Conservation (phyloP, 1,140 invertebrate genomes). For the Plutomurus gul region DNA sequence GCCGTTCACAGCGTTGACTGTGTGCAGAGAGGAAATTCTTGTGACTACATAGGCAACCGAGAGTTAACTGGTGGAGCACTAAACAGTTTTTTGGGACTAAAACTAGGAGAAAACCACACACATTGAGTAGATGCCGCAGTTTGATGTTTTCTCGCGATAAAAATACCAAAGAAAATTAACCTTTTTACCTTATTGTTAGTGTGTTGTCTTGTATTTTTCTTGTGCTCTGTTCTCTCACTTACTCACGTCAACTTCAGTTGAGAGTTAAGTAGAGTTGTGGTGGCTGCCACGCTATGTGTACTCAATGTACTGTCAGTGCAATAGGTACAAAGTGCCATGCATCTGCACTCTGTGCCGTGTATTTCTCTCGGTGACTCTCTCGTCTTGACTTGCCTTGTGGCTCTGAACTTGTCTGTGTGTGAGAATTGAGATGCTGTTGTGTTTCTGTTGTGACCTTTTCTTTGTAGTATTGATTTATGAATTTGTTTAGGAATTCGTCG, state of each 20-base stretch:
- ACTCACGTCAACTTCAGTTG: conserved; percentile 13
- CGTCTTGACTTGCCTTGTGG: conserved; percentile 7
- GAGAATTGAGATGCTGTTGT: conserved; percentile 32
- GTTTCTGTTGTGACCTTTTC: conserved; percentile 50
- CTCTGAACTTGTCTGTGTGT: not conserved
- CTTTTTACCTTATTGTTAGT: conserved; percentile 27
- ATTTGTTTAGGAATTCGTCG: conserved; percentile 54
- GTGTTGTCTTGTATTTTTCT: conserved; percentile 4
- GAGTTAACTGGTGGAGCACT: not conserved
- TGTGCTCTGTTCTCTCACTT: conserved; percentile 13
- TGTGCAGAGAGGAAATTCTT: not conserved
- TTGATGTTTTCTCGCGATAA: conserved; percentile 32
- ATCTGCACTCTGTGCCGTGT: not conserved
- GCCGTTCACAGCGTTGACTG: not conserved
- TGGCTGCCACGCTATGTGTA: too few relatives aligned
- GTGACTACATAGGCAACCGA: too few relatives aligned
- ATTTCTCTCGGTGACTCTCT: not conserved
- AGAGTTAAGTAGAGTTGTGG: too few relatives aligned
- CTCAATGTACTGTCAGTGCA: too few relatives aligned
- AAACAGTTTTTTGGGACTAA: conserved; percentile 18
- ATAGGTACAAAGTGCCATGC: too few relatives aligned
- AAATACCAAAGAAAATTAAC: conserved; percentile 30
- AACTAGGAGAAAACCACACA: conserved; percentile 30
- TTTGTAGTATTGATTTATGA: conserved; percentile 52
- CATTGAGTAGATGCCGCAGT: conserved; percentile 33